Conservation (phyloP, 53 echinoderm and acorn worm genomes). For the Actinopyga echinites region DNA sequence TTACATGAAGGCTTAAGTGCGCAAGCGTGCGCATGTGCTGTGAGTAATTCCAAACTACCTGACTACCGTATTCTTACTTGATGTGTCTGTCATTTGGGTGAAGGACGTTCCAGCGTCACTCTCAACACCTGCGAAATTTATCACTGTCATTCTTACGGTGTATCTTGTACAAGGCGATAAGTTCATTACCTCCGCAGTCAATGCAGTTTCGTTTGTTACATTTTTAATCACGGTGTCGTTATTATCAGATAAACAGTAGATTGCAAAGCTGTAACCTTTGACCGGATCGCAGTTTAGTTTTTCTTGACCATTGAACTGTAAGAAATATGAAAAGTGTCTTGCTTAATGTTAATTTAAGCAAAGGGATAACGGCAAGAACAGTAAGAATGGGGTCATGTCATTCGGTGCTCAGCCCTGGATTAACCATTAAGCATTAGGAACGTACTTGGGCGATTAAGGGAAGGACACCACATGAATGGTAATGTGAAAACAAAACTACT, state of each 20-base stretch:
- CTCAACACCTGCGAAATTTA: neutral
- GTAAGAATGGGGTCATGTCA: too few species aligned
- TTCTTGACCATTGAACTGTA: neutral
- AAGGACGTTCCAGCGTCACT: neutral
- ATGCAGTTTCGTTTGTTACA: neutral
- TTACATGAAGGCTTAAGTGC: too few species aligned
- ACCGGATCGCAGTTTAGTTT: neutral
- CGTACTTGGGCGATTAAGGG: too few species aligned
- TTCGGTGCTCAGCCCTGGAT: too few species aligned
- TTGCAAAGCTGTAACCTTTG: constrained; percentile 6
- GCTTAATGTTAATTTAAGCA: too few species aligned
- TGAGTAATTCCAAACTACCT: too few species aligned
- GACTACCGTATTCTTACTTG: neutral
- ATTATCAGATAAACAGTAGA: neutral
- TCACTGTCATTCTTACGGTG: neutral
- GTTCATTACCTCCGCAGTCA: neutral
- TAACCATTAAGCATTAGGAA: too few species aligned
- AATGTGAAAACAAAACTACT: too few species aligned
- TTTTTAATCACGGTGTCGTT: neutral
- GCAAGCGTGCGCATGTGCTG: too few species aligned
- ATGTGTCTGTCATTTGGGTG: neutral
- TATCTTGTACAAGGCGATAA: neutral
- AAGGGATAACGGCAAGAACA: too few species aligned
- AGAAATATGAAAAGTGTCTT: neutral
- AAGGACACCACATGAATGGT: too few species aligned